Conservation (phyloP, 2,113 vertebrate genomes). For the Leucopsar rothschildi region DNA sequence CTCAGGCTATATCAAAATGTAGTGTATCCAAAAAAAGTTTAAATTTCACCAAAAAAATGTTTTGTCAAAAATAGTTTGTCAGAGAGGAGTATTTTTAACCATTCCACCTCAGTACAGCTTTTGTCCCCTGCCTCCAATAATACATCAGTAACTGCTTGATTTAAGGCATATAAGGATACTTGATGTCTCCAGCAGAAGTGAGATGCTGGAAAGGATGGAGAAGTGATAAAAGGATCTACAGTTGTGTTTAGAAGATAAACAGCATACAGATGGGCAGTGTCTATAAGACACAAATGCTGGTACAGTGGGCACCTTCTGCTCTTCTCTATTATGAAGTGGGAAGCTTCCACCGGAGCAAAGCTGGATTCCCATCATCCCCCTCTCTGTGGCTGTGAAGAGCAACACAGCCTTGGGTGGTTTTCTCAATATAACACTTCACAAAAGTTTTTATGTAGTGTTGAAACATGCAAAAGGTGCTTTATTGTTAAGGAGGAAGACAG, state of each 20-base stretch:
- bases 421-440: neutral
- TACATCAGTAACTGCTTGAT: neutral
- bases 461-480: conserved; percentile 1
- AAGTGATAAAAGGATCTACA: neutral
- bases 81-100: neutral
- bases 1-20: neutral
- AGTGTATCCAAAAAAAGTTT: neutral
- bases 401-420: neutral
- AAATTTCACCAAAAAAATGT: neutral
- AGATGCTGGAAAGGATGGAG: neutral
- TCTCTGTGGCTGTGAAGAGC: neutral
- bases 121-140: neutral
- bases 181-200: neutral
- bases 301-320: neutral
- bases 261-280: neutral
- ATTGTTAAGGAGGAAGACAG: neutral
- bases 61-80: neutral
- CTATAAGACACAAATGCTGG: neutral
- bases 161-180: neutral
- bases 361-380: neutral
- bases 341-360: neutral
- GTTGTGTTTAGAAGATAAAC: neutral
- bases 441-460: neutral
- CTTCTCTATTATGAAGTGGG: neutral
- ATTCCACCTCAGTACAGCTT: neutral